phyloP scores from a whole-genome alignment of 1,140 invertebrate species.

The Polypedilum vanderplanki region DNA sequence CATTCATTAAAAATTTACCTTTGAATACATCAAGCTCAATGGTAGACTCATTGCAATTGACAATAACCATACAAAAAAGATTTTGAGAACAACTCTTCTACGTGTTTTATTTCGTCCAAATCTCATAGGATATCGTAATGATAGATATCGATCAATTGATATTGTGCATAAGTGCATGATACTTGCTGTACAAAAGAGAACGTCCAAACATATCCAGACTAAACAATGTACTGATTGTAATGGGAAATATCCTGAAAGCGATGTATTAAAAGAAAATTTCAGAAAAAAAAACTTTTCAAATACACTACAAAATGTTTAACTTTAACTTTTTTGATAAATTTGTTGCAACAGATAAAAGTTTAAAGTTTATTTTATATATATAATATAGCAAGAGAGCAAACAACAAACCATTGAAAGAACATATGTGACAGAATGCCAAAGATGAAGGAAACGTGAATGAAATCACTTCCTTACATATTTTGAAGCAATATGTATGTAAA shows the following conservation, averaged over 20 bases:
- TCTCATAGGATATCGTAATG: constrained; percentile 77
- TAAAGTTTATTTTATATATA: too few relatives aligned
- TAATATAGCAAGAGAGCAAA: too few relatives aligned
- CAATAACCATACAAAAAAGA: constrained; percentile 83
- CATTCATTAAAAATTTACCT: constrained; percentile 49
- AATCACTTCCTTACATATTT: neutral
- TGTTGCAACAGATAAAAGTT: too few relatives aligned
- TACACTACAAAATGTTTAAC: too few relatives aligned
- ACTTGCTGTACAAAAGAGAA: constrained; percentile 90
- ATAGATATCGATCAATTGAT: constrained; percentile 83
- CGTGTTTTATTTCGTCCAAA: constrained; percentile 86
- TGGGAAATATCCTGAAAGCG: constrained; percentile 66
- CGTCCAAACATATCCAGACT: constrained; percentile 85
- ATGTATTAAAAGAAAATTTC: neutral
- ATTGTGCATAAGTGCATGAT: constrained; percentile 96
- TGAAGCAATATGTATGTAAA: constrained; percentile 25
- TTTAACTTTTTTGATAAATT: too few relatives aligned
- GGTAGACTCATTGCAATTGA: constrained; percentile 84
- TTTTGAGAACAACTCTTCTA: constrained; percentile 76
- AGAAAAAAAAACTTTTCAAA: neutral
- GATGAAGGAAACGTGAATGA: neutral
- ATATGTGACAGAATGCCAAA: neutral
- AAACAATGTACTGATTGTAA: constrained; percentile 73
- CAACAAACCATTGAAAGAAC: too few relatives aligned
- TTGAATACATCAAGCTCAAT: constrained; percentile 78